Evolutionary conservation across 30 jellyfish, hydroid and myxozoan genomes (phyloP), one percentile per base, ranked within the genome.

Genomic region (Clytia hemisphaerica): DNA sequence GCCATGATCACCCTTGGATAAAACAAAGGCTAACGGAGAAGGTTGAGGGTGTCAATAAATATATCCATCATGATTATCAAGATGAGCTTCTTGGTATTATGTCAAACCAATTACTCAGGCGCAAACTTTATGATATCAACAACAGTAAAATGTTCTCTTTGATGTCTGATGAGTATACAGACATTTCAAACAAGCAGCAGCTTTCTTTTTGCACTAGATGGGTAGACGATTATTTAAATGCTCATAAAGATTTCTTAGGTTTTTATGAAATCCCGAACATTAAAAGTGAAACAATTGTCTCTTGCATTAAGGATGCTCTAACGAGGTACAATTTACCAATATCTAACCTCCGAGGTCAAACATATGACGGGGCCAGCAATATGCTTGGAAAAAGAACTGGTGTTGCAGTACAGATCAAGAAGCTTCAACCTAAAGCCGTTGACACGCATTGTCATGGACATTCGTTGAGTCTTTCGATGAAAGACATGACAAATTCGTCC

Each of bases 161-260:
- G 24, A 57, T 32, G 10, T 27, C n/a, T 61, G 85, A 51, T 21
- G 79, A 67, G 26, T 37, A 73, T 25, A 57, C 83, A 2, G 79
- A 1, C 32, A 35, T 59, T 26, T 14, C 85, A 5, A 73, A 73
- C 25, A 73, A 61, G 40, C 77, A 73, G 83, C 85, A 57, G 33
- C 42, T 73, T n/a, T 61, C 85, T 24, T 19, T 51, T 10, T 51
- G 66, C 26, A 33, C 25, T 12, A 10, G 66, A 51, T 51, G 66
- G 66, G 66, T 19, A 9, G 66, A 51, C 25, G 66, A 51, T 9
- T 10, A 10, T 10, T 51, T 51, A 19, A 51, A 10, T 10, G 10
- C 10, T 9, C 10, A 51, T 51, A 33, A 51, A 19, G 66, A 51
- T 51, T 51, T 51, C 66, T 33, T 51, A 7, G 66, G 25, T 9